Conservation (phyloP, 1,140 invertebrate genomes). For the Drosophila punjabiensis region DNA sequence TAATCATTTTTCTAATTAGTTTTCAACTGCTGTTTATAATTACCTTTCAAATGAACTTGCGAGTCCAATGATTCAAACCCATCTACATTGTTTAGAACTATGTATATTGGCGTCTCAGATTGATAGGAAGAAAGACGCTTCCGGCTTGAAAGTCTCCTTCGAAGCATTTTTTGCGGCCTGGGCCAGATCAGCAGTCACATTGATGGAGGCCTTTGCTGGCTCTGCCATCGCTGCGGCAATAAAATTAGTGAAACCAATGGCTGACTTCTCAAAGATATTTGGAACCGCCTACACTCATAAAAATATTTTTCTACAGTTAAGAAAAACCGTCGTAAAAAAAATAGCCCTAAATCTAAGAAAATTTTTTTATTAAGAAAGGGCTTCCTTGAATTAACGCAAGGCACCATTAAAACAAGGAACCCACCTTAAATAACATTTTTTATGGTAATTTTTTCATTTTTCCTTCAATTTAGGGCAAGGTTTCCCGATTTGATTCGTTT, state of each 20-base stretch:
- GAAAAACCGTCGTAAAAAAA: too few species aligned
- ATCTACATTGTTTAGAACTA: constrained; percentile 89
- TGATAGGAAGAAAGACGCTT: accelerated
- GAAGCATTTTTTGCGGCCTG: not conserved
- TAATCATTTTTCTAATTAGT: too few species aligned
- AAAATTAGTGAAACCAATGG: not conserved
- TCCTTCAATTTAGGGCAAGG: too few species aligned
- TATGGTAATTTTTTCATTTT: too few species aligned
- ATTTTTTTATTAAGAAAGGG: too few species aligned
- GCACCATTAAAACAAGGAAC: too few species aligned
- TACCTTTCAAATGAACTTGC: not conserved
- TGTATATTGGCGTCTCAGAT: not conserved
- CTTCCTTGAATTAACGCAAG: too few species aligned
- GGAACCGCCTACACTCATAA: too few species aligned
- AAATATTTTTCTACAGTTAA: too few species aligned
- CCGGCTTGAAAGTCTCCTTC: not conserved
- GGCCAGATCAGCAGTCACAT: not conserved
- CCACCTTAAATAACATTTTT: too few species aligned
- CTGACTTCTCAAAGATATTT: not conserved
- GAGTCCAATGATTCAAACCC: constrained; percentile 53
- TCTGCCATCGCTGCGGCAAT: not conserved
- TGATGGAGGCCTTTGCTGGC: not conserved
- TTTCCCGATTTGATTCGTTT: too few species aligned
- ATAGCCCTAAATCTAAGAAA: too few species aligned
- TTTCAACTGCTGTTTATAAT: not conserved